phyloP scores from a whole-genome alignment of 2,888 invertebrate genomes.

The Pyrocoelia pectoralis region DNA sequence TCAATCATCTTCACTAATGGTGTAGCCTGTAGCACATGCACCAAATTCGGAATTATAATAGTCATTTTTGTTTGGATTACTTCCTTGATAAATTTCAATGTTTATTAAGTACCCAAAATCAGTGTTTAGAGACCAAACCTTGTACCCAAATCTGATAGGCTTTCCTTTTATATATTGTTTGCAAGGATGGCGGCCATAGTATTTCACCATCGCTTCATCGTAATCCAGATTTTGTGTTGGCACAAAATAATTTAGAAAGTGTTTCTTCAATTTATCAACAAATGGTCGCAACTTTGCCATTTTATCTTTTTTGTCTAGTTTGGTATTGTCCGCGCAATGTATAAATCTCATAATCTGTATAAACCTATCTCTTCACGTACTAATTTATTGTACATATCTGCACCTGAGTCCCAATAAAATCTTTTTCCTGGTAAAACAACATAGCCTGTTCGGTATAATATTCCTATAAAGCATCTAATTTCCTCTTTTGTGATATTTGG shows the following conservation, averaged over 20 bases:
- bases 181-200: neutral
- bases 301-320: neutral
- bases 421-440: neutral
- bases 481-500: neutral
- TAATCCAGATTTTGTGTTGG: constrained; percentile 1
- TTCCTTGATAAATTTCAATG: constrained; percentile 10
- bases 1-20: neutral
- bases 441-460: neutral
- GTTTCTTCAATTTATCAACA: too few species aligned
- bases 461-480: neutral
- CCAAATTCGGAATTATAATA: neutral
- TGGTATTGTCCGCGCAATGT: neutral
- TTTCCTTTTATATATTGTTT: neutral
- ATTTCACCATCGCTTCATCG: neutral
- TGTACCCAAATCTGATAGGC: constrained; percentile 1
- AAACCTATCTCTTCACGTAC: neutral
- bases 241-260: constrained; percentile 1
- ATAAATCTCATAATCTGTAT: neutral
- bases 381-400: neutral
- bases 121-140: constrained; percentile 6
- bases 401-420: constrained; percentile 2
- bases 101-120: neutral
- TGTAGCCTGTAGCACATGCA: neutral
- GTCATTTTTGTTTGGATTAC: neutral
- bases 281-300: neutral